Evolutionary conservation across 2,113 vertebrate genomes (phyloP), one percentile per base, ranked within the genome.

Genomic region (Nestor notabilis): DNA sequence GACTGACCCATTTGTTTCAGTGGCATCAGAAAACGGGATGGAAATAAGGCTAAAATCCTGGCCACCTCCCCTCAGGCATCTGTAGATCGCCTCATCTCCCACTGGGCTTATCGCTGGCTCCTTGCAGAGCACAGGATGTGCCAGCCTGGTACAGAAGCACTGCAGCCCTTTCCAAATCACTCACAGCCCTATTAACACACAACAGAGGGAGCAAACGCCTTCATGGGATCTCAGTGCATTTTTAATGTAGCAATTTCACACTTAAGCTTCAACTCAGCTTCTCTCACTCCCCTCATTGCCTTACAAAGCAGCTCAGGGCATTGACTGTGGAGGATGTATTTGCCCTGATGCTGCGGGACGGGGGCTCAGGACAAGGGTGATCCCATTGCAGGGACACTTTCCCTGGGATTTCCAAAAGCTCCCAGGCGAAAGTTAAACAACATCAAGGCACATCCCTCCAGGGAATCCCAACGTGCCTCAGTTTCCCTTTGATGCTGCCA

Each of bases 101-200:
- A 10, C 33, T 52, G 43, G 28, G 33, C 19, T 69, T 35, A 83
- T 39, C 17, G 27, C 27, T 70, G 13, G 23, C 53, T 88, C 29
- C 52, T 37, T 52, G 46, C 11, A 83, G 27, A 65, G 31, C 2
- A 1, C 16, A n/a, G 58, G 35, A n/a, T 2, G 0, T 15, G n/a
- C 44, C 13, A 7, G 28, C 28, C n/a, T 0, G 0, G 31, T 0
- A 0, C 43, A 24, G 68, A 56, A 69, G 37, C 27, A 31, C 55
- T 12, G 0, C 6, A 5, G 8, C 83, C 50, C 31, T 61, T 43
- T 53, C 41, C 68, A 61, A 49, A 44, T 33, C 15, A 17, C n/a
- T 61, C 75, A 83, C 35, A 70, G 49, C 33, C 27, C 20, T 76
- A n/a, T 56, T 64, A 83, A 82, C 1, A 1, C 1, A 4, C 43